Evolutionary conservation across 1,140 invertebrate genomes (phyloP), one percentile per base, ranked within the genome.

Genomic region (Meloidogyne hapla): DNA sequence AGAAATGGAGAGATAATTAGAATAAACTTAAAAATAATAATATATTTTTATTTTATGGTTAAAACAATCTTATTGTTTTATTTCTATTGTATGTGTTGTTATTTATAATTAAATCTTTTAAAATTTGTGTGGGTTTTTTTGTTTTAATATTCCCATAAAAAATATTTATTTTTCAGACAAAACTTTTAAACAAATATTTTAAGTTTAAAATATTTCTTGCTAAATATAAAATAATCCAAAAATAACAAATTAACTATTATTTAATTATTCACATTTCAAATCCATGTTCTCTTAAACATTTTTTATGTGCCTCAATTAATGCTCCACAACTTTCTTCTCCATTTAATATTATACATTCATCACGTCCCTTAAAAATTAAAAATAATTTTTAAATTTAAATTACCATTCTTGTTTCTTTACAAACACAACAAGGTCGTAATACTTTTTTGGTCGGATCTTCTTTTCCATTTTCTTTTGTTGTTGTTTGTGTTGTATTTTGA

Each of bases 271-370:
- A 97, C 80, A 97, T 92, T 79, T 97, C 95, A 87, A 98, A 99
- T 69, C 96, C 96, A 89, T 94, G 89, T 83, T 93, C 92, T 82
- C 93, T 91, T 94, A 98, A 96, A 89, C 96, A 98, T 82, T 92
- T 91, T 89, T 95, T 95, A 87, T 99, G 96, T 33, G 94, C 94
- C 90, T 98, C 94, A 76, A 98, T 98, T 25, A 94, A 88, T 67
- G 92, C 89, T 63, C 90, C 89, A 87, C 96, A 99, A 82, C 96
- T 92, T 87, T 94, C 94, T 90, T 97, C 93, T 0, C 96, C 96
- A 80, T 92, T 92, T 87, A 94, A 92, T 48, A 96, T 91, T 70
- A 98, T 95, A 85, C 94, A 86, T 62, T 80, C 77, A 63, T 86
- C 85, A 15, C 84, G 75, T 23, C 73, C 74, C 85, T 85, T 42